Conservation (phyloP, 2,113 vertebrate species). For the Isichthys henryi region DNA sequence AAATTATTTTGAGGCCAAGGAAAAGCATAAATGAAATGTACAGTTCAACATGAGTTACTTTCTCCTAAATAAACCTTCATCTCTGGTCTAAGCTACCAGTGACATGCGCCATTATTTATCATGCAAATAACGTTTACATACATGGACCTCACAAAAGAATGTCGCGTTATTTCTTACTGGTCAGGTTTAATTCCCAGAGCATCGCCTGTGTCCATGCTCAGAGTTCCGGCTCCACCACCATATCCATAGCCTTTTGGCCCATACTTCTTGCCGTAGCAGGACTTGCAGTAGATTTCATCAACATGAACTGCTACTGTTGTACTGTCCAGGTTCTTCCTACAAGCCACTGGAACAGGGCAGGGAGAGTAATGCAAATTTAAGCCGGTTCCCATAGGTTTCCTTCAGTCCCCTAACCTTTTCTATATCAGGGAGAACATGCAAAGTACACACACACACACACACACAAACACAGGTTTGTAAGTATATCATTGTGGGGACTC, state of each 20-base stretch:
- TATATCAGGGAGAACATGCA: not conserved
- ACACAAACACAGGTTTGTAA: not conserved
- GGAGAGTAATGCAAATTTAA: not conserved
- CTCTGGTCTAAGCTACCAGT: not conserved
- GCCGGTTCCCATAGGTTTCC: not conserved
- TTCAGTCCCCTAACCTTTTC: not conserved
- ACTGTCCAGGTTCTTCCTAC: constrained; percentile 93
- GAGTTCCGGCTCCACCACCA: constrained; percentile 80
- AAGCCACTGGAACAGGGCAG: constrained; percentile 66
- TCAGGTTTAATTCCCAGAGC: constrained; percentile 77
- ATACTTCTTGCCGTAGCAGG: constrained; percentile 92
- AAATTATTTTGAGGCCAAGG: not conserved
- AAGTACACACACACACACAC: not conserved
- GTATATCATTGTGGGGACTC: no score
- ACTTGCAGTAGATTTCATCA: constrained; percentile 93
- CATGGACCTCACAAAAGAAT: not conserved
- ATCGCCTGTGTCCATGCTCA: constrained; percentile 85
- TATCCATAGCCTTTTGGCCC: constrained; percentile 94
- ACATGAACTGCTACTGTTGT: constrained; percentile 87
- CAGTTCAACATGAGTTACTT: not conserved
- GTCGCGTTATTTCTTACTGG: constrained; percentile 61
- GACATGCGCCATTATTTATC: not conserved
- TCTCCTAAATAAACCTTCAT: not conserved
- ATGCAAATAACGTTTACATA: not conserved
- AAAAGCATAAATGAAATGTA: not conserved